Conservation (phyloP, 2,888 invertebrate genomes). For the Drosophila nr. perissopoda region DNA sequence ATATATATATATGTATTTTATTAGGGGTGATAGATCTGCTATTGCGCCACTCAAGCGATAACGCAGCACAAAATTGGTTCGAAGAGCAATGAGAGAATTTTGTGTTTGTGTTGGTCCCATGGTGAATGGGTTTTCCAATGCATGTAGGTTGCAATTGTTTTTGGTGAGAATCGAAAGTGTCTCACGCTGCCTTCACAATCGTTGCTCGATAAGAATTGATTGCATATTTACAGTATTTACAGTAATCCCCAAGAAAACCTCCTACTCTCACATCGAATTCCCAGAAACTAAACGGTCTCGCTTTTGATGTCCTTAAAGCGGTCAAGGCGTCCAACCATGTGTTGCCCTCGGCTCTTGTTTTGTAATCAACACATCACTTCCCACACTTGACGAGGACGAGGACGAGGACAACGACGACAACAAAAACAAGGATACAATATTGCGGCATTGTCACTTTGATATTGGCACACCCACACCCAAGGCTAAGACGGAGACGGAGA, state of each 20-base stretch:
- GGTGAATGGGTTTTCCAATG: slow-evolving; percentile 36
- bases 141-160: slow-evolving; percentile 36
- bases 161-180: slow-evolving; percentile 55
- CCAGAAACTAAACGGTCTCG: slow-evolving; percentile 38
- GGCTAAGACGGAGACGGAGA: neutral
- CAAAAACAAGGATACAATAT: slow-evolving; percentile 32
- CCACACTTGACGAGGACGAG: slow-evolving; percentile 61
- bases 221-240: slow-evolving; percentile 73
- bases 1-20: slow-evolving; percentile 13
- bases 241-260: slow-evolving; percentile 34
- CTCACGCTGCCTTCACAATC: slow-evolving; percentile 46
- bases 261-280: slow-evolving; percentile 21
- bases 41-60: slow-evolving; percentile 46
- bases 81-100: slow-evolving; percentile 19
- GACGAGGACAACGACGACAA: neutral
- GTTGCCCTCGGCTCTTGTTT: slow-evolving; percentile 54
- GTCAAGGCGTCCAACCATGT: slow-evolving; percentile 28
- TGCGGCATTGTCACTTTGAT: slow-evolving; percentile 63
- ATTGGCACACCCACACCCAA: slow-evolving; percentile 70
- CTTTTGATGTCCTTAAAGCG: slow-evolving; percentile 52
- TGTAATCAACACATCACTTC: slow-evolving; percentile 77
- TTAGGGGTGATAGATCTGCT: slow-evolving; percentile 52
- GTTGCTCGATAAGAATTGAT: slow-evolving; percentile 74
- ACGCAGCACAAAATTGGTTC: slow-evolving; percentile 41
- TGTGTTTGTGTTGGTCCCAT: slow-evolving; percentile 12